These are phyloP conservation scores for Percopsis transmontana DNA, from an alignment of 2,113 vertebrate species.

Conservation along the genomic window DNA sequence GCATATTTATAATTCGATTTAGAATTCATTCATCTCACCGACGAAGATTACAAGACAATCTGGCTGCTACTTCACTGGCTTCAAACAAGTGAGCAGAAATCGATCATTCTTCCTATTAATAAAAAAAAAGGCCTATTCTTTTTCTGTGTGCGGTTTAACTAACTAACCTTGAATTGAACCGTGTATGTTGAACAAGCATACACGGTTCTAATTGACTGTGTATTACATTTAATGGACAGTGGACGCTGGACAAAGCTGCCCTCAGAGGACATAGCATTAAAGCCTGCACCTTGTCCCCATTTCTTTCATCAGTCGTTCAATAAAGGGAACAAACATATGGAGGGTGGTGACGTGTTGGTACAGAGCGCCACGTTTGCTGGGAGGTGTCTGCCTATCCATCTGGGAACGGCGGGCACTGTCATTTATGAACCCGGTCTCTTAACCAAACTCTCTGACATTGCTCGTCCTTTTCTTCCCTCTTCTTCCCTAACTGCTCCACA, in stretches of 20 bases:
- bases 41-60: slow-evolving; percentile 44
- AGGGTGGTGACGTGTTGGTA: not conserved
- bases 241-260: not conserved
- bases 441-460: not conserved
- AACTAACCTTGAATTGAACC: slow-evolving; percentile 29
- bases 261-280: not conserved
- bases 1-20: slow-evolving; percentile 60
- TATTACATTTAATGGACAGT: slow-evolving; percentile 30
- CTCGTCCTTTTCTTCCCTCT: not conserved
- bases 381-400: not conserved
- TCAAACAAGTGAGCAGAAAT: slow-evolving; percentile 36
- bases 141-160: slow-evolving; percentile 27
- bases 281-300: too few relatives aligned
- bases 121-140: slow-evolving; percentile 38
- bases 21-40: slow-evolving; percentile 58
- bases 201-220: slow-evolving; percentile 44
- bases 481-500: not conserved
- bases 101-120: slow-evolving; percentile 20
- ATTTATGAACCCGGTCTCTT: not conserved
- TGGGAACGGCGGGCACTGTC: not conserved
- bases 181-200: slow-evolving; percentile 67
- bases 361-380: not conserved
- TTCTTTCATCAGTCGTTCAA: not conserved
- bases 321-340: not conserved
- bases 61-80: slow-evolving; percentile 32